Conservation (phyloP, 2,797 vertebrate genomes). For the Sciurus carolinensis region DNA sequence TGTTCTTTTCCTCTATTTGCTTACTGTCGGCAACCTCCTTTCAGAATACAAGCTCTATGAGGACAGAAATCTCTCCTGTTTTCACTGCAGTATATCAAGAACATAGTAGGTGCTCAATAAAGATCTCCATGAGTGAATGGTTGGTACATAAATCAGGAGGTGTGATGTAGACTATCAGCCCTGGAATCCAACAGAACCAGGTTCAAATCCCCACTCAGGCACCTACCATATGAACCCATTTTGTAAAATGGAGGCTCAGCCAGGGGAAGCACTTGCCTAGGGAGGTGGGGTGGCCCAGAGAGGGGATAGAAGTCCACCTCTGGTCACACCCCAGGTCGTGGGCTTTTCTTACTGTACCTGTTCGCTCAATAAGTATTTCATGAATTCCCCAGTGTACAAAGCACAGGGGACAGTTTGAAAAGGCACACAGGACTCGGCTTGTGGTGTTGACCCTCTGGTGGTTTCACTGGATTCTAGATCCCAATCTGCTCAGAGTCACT, state of each 20-base stretch:
- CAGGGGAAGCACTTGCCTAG: neutral
- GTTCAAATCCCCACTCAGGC: neutral
- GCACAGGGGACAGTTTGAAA: fast-evolving
- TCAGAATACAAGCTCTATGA: neutral
- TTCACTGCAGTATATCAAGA: fast-evolving
- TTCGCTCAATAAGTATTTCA: neutral
- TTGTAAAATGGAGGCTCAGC: neutral
- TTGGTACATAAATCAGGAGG: neutral
- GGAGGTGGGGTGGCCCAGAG: neutral
- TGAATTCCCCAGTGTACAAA: neutral
- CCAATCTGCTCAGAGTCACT: neutral
- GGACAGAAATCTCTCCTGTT: too few species aligned
- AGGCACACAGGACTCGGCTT: neutral
- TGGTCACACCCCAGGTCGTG: neutral
- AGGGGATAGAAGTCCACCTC: neutral
- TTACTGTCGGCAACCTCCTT: neutral
- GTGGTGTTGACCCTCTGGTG: neutral
- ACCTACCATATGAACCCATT: neutral
- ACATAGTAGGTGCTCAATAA: neutral
- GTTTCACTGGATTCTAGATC: neutral
- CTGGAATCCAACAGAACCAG: neutral
- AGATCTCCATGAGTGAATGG: too few species aligned
- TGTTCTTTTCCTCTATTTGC: fast-evolving
- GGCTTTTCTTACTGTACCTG: neutral
- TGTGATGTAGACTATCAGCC: neutral